Percentiles rank a stretch among this genome's conserved stretches.
Evolutionary conservation across 2,797 vertebrate species (phyloP).

Genomic region (Melanotaenia maccullochi): DNA sequence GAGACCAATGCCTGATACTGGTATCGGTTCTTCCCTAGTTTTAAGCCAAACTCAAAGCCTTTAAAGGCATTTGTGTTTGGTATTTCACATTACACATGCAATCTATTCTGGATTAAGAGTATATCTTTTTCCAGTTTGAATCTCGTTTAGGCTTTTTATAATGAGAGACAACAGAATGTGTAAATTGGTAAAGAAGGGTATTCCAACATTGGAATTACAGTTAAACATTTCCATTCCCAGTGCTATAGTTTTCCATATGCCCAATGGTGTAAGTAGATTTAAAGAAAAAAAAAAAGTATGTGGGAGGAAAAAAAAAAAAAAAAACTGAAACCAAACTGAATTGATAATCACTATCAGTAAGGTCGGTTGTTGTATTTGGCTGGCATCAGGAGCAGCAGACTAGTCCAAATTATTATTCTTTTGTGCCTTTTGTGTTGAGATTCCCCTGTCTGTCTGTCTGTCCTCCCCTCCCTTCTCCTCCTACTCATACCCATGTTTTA

Average conservation of each 20-base stretch:
- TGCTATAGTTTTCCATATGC: constrained; percentile 78
- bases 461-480: constrained; percentile 63
- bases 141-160: background rate
- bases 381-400: constrained; percentile 84
- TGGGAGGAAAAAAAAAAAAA: constrained; percentile 58
- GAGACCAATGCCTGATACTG: background rate
- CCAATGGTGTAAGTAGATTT: constrained; percentile 89
- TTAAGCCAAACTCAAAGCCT: constrained; percentile 4
- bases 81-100: background rate
- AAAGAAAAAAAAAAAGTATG: constrained; percentile 25
- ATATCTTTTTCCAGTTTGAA: background rate
- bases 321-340: constrained; percentile 85
- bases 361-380: constrained; percentile 78
- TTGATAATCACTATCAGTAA: constrained; percentile 76
- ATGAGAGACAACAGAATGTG: background rate
- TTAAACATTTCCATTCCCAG: constrained; percentile 17
- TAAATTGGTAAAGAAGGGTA: constrained; percentile 3
- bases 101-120: background rate
- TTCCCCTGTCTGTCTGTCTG: constrained; percentile 74
- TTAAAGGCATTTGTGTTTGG: constrained; percentile 3
- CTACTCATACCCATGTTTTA: constrained; percentile 77
- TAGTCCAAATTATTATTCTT: constrained; percentile 80
- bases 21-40: background rate
- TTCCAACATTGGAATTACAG: background rate
- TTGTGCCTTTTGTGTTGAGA: constrained; percentile 82